Conservation (phyloP, 2,113 vertebrate species). For the Haemorhous mexicanus region DNA sequence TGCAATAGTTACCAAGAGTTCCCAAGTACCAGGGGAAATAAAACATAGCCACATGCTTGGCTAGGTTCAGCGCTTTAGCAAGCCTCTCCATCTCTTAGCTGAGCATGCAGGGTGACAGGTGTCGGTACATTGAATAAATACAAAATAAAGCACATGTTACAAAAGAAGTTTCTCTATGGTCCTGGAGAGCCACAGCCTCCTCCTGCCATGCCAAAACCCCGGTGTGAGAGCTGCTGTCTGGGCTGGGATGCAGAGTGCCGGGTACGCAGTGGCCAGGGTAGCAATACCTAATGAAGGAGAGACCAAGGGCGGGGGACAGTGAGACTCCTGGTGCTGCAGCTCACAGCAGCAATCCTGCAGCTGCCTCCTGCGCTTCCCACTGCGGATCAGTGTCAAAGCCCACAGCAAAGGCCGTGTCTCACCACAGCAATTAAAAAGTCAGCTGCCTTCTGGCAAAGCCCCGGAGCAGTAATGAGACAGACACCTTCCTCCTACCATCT, state of each 20-base stretch:
- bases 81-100: slow-evolving; percentile 44
- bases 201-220: neutral
- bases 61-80: slow-evolving; percentile 15
- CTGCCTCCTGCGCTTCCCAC: neutral
- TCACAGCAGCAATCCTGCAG: neutral
- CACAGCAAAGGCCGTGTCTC: neutral
- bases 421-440: neutral
- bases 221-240: neutral
- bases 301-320: neutral
- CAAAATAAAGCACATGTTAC: slow-evolving; percentile 6
- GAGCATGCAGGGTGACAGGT: slow-evolving; percentile 25
- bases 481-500: neutral
- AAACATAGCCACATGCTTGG: slow-evolving; percentile 45
- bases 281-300: neutral
- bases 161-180: neutral
- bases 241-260: neutral
- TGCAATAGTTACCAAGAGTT: slow-evolving; percentile 20
- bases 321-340: neutral
- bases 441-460: neutral
- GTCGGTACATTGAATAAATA: neutral
- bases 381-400: neutral
- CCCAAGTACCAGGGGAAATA: slow-evolving; percentile 2
- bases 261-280: neutral
- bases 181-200: neutral
- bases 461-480: neutral